Conservation (phyloP, 2,797 vertebrate genomes). For the Chrosomus eos region DNA sequence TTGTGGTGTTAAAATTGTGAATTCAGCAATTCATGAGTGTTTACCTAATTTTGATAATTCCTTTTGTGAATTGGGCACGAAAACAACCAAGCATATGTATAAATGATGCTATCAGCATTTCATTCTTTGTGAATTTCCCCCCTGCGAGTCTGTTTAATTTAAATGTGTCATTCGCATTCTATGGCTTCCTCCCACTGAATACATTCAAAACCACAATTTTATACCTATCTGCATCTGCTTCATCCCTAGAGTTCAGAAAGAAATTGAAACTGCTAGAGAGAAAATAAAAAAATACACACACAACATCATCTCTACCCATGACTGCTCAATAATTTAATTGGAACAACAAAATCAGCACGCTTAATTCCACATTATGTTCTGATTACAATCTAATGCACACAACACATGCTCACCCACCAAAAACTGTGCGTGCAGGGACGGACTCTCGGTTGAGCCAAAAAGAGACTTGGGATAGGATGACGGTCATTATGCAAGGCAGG, state of each 20-base stretch:
- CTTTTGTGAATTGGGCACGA: slow-evolving; percentile 7
- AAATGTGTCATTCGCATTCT: not conserved
- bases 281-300: not conserved
- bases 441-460: slow-evolving; percentile 85
- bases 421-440: slow-evolving; percentile 78
- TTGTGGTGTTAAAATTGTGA: not conserved
- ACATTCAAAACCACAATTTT: not conserved
- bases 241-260: not conserved
- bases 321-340: slow-evolving; percentile 25
- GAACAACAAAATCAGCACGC: slow-evolving; percentile 22
- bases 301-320: not conserved
- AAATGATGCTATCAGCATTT: not conserved
- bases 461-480: slow-evolving; percentile 79
- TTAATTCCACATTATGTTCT: not conserved
- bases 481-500: slow-evolving; percentile 81
- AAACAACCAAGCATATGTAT: not conserved
- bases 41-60: not conserved
- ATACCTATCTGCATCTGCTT: not conserved
- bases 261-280: slow-evolving; percentile 12
- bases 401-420: slow-evolving; percentile 63
- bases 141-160: slow-evolving; percentile 8
- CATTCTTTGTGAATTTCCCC: not conserved
- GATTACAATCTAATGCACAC: not conserved
- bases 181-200: not conserved
- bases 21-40: not conserved